Evolutionary conservation across 1,140 invertebrate species (phyloP).

Genomic region (Octopus sinensis): DNA sequence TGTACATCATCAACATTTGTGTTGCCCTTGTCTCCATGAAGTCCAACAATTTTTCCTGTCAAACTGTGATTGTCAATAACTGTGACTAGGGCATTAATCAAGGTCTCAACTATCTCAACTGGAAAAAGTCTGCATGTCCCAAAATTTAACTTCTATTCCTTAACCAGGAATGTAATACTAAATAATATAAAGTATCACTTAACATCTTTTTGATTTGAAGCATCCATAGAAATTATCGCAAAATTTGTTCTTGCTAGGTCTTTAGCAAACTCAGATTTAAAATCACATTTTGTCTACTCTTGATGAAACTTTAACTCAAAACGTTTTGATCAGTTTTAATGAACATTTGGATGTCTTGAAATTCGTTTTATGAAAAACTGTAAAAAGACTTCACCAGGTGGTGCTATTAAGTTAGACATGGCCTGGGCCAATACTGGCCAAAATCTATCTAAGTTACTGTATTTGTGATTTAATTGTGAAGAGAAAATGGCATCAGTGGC

Average conservation of each 20-base stretch:
- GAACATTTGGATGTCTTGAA: constrained; percentile 4
- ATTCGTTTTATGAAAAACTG: not conserved
- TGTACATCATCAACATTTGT: not conserved
- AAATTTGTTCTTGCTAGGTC: constrained; percentile 1
- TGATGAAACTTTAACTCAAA: not conserved
- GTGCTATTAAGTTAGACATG: too few species aligned
- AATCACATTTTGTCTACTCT: not conserved
- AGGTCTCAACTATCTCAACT: not conserved
- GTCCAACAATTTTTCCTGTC: constrained; percentile 4
- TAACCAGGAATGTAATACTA: not conserved
- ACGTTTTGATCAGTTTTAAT: not conserved
- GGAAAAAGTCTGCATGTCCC: not conserved
- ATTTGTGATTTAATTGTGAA: too few species aligned
- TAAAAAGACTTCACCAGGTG: too few species aligned
- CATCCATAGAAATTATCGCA: not conserved
- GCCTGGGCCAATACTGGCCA: too few species aligned
- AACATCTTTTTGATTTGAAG: not conserved
- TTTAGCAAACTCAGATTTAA: not conserved
- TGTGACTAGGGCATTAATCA: not conserved
- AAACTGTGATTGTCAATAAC: not conserved
- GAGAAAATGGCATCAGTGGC: too few species aligned
- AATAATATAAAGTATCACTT: not conserved
- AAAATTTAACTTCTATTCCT: not conserved
- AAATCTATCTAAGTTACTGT: too few species aligned
- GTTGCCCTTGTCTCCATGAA: not conserved